These are phyloP conservation scores for Teleogryllus occipitalis DNA, from an alignment of 1,140 invertebrate species.

Conservation along the genomic window DNA sequence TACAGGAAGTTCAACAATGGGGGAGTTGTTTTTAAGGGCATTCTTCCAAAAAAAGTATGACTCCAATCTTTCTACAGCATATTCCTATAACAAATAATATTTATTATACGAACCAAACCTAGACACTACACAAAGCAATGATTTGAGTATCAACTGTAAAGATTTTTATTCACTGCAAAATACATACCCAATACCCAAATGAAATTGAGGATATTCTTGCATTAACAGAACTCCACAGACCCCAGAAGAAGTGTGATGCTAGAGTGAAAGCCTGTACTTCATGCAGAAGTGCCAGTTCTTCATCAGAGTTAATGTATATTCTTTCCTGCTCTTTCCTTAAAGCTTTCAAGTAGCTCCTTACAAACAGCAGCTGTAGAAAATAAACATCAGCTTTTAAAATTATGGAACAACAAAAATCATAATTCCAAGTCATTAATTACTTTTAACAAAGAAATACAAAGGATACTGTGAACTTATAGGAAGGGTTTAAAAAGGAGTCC, in stretches of 20 bases:
- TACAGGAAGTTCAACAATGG: background rate
- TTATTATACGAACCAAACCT: background rate
- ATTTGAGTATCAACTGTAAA: background rate
- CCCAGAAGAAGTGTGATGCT: constrained; percentile 87
- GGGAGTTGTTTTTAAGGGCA: background rate
- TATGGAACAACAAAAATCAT: too few species aligned
- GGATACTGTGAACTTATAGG: too few species aligned
- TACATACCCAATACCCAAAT: constrained; percentile 90
- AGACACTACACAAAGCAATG: background rate
- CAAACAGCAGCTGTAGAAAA: constrained; percentile 10
- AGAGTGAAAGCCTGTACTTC: constrained; percentile 81
- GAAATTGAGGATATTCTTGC: constrained; percentile 78
- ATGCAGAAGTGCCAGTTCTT: constrained; percentile 22
- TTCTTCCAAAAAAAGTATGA: constrained; percentile 14
- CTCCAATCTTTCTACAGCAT: constrained; percentile 15
- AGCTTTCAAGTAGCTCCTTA: background rate
- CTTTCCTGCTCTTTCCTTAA: background rate
- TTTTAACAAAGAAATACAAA: too few species aligned
- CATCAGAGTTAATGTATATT: background rate
- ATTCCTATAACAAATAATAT: constrained; percentile 12
- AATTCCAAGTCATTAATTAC: too few species aligned
- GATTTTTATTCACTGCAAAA: background rate
- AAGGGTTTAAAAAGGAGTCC: too few species aligned
- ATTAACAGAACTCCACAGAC: constrained; percentile 83
- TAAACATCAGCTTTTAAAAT: too few species aligned